A percentile compares a stretch with the other conserved stretches of the same genome.
Conservation (phyloP, 2,797 vertebrate genomes). For the Acanthornis magna region DNA sequence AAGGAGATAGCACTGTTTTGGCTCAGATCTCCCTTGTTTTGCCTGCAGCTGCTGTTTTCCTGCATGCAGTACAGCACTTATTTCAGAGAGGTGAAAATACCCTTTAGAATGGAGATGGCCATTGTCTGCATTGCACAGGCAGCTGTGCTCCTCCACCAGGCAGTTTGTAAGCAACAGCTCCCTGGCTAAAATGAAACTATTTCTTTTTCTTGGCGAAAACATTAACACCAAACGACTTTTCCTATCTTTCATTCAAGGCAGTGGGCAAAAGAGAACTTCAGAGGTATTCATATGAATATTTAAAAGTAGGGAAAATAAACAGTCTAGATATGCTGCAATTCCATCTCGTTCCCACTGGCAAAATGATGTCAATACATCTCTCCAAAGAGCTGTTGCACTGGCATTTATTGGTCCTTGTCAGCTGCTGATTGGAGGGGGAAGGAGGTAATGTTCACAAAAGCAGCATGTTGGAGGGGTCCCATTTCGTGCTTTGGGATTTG, state of each 20-base stretch:
- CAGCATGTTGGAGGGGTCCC: neutral
- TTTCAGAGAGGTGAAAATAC: neutral
- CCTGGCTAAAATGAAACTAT: neutral
- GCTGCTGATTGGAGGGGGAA: conserved; percentile 19
- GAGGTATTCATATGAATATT: conserved; percentile 51
- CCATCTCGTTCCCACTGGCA: conserved; percentile 24
- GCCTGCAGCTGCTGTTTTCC: neutral
- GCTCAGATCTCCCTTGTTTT: neutral
- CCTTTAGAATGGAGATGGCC: neutral
- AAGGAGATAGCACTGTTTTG: neutral
- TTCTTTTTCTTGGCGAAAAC: neutral
- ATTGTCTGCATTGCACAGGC: neutral
- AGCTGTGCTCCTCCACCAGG: neutral
- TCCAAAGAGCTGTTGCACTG: conserved; percentile 24
- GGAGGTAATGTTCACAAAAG: neutral
- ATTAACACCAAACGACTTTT: neutral
- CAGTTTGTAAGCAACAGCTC: neutral
- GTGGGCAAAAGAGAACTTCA: conserved; percentile 4
- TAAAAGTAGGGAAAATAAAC: conserved; percentile 45
- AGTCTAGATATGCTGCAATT: conserved; percentile 39
- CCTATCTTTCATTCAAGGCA: neutral
- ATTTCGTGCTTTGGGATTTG: neutral
- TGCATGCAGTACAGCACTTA: neutral
- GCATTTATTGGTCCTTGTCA: conserved; percentile 25
- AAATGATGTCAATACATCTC: conserved; percentile 42